These are phyloP conservation scores for Silurus aristotelis DNA, from an alignment of 2,797 vertebrate genomes.

Conservation along the genomic window DNA sequence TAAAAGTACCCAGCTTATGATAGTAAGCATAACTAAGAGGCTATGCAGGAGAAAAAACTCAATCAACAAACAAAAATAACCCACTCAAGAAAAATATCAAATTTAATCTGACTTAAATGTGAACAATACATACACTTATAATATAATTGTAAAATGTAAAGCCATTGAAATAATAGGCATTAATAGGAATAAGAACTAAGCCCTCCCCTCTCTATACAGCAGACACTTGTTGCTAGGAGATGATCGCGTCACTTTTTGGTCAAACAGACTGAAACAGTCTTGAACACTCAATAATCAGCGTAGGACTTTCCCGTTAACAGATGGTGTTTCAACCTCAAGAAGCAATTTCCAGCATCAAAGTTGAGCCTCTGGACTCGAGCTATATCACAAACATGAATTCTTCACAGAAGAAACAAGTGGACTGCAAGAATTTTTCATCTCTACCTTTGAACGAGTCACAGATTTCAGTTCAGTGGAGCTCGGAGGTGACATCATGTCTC, in stretches of 20 bases:
- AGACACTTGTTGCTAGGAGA: conserved; percentile 39
- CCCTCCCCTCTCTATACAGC: background rate
- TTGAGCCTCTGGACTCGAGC: background rate
- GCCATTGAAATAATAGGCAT: background rate
- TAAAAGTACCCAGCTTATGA: background rate
- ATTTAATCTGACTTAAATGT: background rate
- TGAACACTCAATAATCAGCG: background rate
- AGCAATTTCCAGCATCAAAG: background rate
- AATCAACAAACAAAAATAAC: background rate
- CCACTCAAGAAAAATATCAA: background rate
- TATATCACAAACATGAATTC: background rate
- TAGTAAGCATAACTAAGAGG: background rate
- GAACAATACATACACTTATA: background rate
- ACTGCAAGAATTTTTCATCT: conserved; percentile 21
- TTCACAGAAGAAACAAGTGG: background rate
- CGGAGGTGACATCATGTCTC: background rate
- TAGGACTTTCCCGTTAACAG: background rate
- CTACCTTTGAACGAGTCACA: background rate
- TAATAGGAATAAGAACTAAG: background rate
- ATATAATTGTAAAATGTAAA: background rate
- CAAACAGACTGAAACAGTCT: background rate
- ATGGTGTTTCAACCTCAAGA: background rate
- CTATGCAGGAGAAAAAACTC: too few species aligned
- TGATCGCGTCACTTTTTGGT: background rate
- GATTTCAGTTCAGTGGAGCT: background rate